Evolutionary conservation across 2,888 invertebrate genomes (phyloP).

Genomic region (Pheosia gnoma): DNA sequence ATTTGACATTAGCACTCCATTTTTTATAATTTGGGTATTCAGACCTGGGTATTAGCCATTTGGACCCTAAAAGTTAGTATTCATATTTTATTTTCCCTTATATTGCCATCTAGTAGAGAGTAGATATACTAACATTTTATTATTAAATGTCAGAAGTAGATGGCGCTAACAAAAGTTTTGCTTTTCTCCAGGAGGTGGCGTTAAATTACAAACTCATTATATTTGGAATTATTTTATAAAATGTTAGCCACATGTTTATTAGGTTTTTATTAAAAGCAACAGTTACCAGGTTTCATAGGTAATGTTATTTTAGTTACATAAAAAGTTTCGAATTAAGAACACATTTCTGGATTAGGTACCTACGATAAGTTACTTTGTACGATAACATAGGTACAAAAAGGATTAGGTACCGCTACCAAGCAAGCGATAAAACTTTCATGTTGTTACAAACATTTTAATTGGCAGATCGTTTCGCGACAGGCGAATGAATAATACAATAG

Average conservation of each 20-base stretch:
- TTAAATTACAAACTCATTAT: background rate
- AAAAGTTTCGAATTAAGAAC: too few species aligned
- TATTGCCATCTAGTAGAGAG: background rate
- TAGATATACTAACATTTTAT: background rate
- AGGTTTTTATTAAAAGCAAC: too few species aligned
- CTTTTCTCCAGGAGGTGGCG: background rate
- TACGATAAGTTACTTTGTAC: too few species aligned
- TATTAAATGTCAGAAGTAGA: background rate
- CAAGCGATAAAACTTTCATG: conserved; percentile 29
- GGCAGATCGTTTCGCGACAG: conserved; percentile 24
- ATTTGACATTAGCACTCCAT: background rate
- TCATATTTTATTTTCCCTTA: background rate
- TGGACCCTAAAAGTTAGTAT: background rate
- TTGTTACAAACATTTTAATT: conserved; percentile 28
- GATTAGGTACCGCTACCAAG: conserved; percentile 7
- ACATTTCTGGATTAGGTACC: too few species aligned
- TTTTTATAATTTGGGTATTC: too few species aligned
- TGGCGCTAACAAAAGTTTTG: background rate
- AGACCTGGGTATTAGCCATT: too few species aligned
- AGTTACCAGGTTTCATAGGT: too few species aligned
- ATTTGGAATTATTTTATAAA: too few species aligned
- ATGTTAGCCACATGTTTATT: too few species aligned
- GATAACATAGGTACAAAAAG: conserved; percentile 15
- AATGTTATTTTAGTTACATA: too few species aligned
- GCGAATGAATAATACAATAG: conserved; percentile 44